Evolutionary conservation across 1,140 invertebrate species (phyloP).

Genomic region (Conus ventricosus): DNA sequence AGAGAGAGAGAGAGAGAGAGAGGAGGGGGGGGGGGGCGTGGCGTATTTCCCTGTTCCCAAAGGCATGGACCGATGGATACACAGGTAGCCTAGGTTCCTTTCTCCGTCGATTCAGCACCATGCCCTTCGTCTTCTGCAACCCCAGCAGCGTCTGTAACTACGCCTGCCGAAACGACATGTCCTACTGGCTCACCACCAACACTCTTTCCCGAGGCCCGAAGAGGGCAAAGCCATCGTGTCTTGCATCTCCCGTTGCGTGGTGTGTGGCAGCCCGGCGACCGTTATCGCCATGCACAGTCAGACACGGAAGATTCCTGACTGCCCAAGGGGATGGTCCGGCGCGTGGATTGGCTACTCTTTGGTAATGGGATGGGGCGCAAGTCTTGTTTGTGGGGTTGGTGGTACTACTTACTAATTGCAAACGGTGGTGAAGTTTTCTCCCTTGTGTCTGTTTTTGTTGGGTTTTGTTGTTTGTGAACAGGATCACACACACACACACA

Average conservation of each 20-base stretch:
- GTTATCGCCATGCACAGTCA: constrained; percentile 87
- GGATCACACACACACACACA: no score
- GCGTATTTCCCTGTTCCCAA: no score
- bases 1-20: no score
- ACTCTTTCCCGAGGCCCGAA: constrained; percentile 93
- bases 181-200: constrained; percentile 96
- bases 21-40: no score
- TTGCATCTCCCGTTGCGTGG: constrained; percentile 93
- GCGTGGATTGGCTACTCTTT: constrained; percentile 99
- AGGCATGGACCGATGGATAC: not conserved
- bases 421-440: not conserved
- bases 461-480: no score
- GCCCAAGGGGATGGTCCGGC: constrained; percentile 91
- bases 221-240: constrained; percentile 84
- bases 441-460: no score
- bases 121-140: constrained; percentile 98
- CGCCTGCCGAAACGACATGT: constrained; percentile 95
- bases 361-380: constrained; percentile 85
- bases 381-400: not conserved
- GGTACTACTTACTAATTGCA: no score
- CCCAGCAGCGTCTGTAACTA: constrained; percentile 98
- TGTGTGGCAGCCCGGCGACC: constrained; percentile 94
- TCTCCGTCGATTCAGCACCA: constrained; percentile 93
- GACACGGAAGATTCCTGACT: constrained; percentile 88
- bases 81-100: constrained; percentile 89